These are phyloP conservation scores for Contarinia nasturtii DNA, from an alignment of 1,140 invertebrate species.

Conservation along the genomic window DNA sequence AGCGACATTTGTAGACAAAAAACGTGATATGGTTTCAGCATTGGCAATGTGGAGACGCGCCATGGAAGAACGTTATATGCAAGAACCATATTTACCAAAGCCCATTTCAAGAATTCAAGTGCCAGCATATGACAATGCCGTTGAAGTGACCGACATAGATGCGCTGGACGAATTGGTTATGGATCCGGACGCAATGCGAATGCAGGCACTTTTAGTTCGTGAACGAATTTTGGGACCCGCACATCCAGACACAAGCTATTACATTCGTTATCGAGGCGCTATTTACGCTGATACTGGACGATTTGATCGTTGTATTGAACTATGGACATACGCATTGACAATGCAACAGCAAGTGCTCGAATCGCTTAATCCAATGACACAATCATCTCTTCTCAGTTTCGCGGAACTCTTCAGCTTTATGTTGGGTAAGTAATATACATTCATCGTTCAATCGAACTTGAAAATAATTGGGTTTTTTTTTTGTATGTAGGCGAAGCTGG, in stretches of 20 bases:
- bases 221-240: slow-evolving; percentile 80
- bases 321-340: slow-evolving; percentile 94
- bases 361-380: slow-evolving; percentile 85
- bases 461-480: no score
- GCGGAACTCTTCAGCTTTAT: slow-evolving; percentile 90
- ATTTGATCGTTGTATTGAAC: slow-evolving; percentile 73
- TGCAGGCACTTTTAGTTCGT: slow-evolving; percentile 86
- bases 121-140: slow-evolving; percentile 71
- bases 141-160: slow-evolving; percentile 58
- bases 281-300: slow-evolving; percentile 89
- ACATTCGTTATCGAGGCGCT: slow-evolving; percentile 71
- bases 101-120: slow-evolving; percentile 43
- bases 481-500: slow-evolving; percentile 51
- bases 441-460: no score
- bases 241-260: slow-evolving; percentile 92
- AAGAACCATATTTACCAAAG: slow-evolving; percentile 43
- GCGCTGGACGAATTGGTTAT: slow-evolving; percentile 70
- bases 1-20: slow-evolving; percentile 94
- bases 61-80: slow-evolving; percentile 40
- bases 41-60: slow-evolving; percentile 75
- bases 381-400: slow-evolving; percentile 81
- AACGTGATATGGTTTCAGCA: slow-evolving; percentile 80
- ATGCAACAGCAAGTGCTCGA: slow-evolving; percentile 82
- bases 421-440: no score
- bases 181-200: slow-evolving; percentile 88